phyloP scores from a whole-genome alignment of 1,140 invertebrate genomes.

The Steinernema feltiae region DNA sequence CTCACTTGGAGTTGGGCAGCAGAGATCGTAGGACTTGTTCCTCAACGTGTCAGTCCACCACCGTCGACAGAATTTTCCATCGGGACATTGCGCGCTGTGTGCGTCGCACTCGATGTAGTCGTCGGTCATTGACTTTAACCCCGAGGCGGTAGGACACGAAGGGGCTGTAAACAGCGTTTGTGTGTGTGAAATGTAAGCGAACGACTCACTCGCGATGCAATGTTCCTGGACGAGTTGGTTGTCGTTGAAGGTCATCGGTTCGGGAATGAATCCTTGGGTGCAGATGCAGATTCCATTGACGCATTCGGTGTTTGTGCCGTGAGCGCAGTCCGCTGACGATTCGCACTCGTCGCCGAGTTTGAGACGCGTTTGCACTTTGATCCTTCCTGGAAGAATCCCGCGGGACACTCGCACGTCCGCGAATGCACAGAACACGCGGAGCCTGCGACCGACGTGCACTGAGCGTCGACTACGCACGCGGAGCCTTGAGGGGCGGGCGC shows the following conservation, averaged over 20 bases:
- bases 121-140: not conserved
- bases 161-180: not conserved
- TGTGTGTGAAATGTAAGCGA: not conserved
- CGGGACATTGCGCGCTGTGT: not conserved
- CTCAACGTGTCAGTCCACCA: not conserved
- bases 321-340: not conserved
- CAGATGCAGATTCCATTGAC: not conserved
- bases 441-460: not conserved
- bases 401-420: not conserved
- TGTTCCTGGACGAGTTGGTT: not conserved
- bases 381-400: not conserved
- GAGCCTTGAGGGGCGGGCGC: not conserved
- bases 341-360: slow-evolving; percentile 6
- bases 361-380: not conserved
- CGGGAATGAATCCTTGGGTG: not conserved
- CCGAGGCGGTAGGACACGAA: not conserved
- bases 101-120: slow-evolving; percentile 10
- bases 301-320: not conserved
- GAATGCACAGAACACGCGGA: not conserved
- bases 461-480: not conserved
- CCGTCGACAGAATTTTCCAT: not conserved
- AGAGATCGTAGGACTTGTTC: not conserved
- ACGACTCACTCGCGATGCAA: not conserved
- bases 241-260: slow-evolving; percentile 6
- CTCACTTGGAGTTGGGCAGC: not conserved